Base-by-base conservation (phyloP, 1,140 invertebrate species). In the Lepidurus apus region DNA sequence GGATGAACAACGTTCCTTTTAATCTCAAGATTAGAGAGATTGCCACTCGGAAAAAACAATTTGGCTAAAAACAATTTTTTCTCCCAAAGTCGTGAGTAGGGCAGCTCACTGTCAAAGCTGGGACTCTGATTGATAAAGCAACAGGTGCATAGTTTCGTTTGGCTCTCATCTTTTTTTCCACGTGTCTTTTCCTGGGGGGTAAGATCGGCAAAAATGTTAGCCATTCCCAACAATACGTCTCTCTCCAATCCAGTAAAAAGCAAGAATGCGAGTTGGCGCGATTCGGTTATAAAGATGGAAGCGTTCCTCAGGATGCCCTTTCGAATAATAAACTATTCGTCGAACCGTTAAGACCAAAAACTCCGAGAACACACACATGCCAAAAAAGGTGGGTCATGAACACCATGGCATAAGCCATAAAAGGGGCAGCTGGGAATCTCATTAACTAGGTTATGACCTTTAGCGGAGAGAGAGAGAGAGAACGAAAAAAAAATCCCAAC, bases 371-470 rank as follows among this genome's bases (percentile, higher is more conserved):
- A 65, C 53, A 65, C 53, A 65, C 53, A 17, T 21, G 21, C 9
- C 6, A 65, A 65, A 65, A 65, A 17, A 65, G 53, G 53, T 65
- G 53, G 53, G 53, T 65, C 53, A 65, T 65, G 53, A 65, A 65
- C 53, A 21, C 53, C 53, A 65, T 65, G 53, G 53, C 53, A 65
- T 65, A 65, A 65, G 53, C 53, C 53, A 65, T 65, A 65, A 65
- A 65, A 65, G 53, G 53, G 53, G 53, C 53, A 65, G 53, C 53
- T 65, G 53, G 53, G 53, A 65, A 65, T 65, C 53, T 65, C 53
- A 65, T 65, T 65, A 65, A 65, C 53, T n/a, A 17, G 53, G 53
- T 65, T 65, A 65, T 65, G 53, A 65, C 53, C 53, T 65, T 47
- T 65, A n/a, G 53, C 17, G 17, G 13, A 65, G 45, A 47, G 34